These are phyloP conservation scores for Calonectris borealis DNA, from an alignment of 2,113 vertebrate species.

Conservation along the genomic window DNA sequence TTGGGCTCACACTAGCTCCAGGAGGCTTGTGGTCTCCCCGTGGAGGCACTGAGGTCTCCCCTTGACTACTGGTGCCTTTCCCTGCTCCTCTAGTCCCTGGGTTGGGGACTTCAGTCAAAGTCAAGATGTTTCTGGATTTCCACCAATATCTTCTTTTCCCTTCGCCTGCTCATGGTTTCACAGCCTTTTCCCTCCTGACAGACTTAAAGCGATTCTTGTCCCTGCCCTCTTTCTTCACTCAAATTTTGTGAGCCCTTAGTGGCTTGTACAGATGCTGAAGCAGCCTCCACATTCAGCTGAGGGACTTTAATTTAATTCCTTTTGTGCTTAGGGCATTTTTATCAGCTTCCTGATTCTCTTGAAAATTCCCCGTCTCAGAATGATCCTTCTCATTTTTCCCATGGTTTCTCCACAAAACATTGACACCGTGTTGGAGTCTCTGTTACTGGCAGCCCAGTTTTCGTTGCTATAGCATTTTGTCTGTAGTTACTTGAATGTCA, in stretches of 20 bases:
- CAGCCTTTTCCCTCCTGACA: background rate
- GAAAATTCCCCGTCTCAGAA: background rate
- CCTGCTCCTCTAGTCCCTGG: background rate
- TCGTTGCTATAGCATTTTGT: background rate
- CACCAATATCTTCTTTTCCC: background rate
- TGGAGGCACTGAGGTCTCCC: background rate
- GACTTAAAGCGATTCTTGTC: background rate
- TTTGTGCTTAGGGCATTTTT: slow-evolving; percentile 3
- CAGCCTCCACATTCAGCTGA: background rate
- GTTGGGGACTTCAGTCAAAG: background rate
- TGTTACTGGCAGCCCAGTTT: background rate
- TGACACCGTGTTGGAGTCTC: background rate
- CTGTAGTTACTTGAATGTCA: background rate
- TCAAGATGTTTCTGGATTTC: background rate
- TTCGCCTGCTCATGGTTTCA: background rate
- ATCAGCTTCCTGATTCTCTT: slow-evolving; percentile 15
- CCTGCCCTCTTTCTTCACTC: background rate
- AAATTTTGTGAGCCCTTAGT: background rate
- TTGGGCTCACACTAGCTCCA: background rate
- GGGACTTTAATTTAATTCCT: background rate
- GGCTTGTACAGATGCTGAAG: background rate
- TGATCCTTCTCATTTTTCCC: background rate
- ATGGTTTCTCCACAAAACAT: background rate
- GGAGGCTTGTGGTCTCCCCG: background rate
- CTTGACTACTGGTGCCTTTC: background rate